Percentiles rank a stretch among this genome's conserved stretches.
Evolutionary conservation across 2,113 vertebrate genomes (phyloP).

Genomic region (Camarhynchus parvulus): DNA sequence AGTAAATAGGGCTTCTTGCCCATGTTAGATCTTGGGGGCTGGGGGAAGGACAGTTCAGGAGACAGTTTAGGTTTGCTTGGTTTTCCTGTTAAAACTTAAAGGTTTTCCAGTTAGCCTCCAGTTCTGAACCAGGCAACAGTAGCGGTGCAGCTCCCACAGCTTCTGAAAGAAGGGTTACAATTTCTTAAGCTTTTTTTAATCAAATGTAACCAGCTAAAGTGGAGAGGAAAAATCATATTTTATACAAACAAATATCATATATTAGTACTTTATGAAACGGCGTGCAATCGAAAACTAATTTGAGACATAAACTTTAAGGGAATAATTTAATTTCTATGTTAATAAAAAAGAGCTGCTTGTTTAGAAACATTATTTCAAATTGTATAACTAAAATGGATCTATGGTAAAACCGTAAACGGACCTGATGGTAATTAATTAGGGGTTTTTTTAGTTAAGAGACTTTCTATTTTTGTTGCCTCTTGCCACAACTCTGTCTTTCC

Average conservation of each 20-base stretch:
- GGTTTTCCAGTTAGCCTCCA: neutral
- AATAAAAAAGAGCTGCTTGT: neutral
- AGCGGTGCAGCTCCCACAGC: neutral
- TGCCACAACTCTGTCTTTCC: neutral
- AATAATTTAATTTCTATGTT: neutral
- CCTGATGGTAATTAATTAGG: neutral
- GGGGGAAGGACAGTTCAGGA: neutral
- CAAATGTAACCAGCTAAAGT: neutral
- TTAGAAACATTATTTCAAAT: neutral
- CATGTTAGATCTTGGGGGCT: neutral
- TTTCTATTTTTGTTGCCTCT: neutral
- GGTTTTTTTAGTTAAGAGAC: slow-evolving; percentile 1
- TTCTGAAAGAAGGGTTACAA: neutral
- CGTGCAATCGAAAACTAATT: neutral
- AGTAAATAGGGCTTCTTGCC: neutral
- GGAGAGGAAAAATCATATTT: neutral
- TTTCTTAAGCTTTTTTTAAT: neutral
- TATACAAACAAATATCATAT: neutral
- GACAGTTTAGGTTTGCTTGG: neutral
- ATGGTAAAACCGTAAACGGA: neutral
- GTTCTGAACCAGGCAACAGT: neutral
- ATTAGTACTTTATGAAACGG: neutral
- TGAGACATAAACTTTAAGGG: neutral
- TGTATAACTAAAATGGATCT: neutral
- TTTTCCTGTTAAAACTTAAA: neutral